Base-by-base conservation (phyloP, 2,888 invertebrate genomes). In the Urechis unicinctus region DNA sequence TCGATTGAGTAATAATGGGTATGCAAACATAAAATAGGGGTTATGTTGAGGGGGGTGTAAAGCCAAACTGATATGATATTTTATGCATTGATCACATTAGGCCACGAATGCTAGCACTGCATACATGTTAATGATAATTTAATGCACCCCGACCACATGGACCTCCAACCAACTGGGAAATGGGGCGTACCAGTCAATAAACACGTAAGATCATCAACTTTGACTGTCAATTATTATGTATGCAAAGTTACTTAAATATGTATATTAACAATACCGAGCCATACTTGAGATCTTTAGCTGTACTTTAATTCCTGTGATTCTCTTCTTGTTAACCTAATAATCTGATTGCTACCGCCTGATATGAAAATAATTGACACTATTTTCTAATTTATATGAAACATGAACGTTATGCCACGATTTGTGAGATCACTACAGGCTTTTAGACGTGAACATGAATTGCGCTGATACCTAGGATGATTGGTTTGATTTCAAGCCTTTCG, bases 401-500 rank as follows among this genome's bases (percentile, higher is more conserved):
- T 17, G 9, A 9, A 36, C 9, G 9, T 17, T 36, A 13, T 36
- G 9, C 17, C 17, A 13, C 59, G 68, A 52, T 55, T 75, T 61
- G 52, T 75, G 75, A 2, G 65, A 69, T 6, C 69, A 69, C 48
- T 76, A 77, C 59, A 78, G 77, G 77, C 67, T 74, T 64, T 67
- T 69, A 24, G 69, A 72, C 50, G 28, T 77, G 31, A 61, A 66
- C 21, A 72, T 77, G 70, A 71, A 77, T 59, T 77, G 77, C 59
- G 57, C 61, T 3, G 65, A 71, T 55, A 62, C 70, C 0, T 65
- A 72, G 50, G 59, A 67, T 5, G 78, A 79, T 17, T 80, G 78
- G 77, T 80, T 80, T 58, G 80, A 80, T 61, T 52, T 80, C 26
- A 79, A 80, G 61, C 68, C 63, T 1, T 68, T 70, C 54, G 67